Conservation (phyloP, 23 tunicate species). For the Botrylloides violaceus region DNA sequence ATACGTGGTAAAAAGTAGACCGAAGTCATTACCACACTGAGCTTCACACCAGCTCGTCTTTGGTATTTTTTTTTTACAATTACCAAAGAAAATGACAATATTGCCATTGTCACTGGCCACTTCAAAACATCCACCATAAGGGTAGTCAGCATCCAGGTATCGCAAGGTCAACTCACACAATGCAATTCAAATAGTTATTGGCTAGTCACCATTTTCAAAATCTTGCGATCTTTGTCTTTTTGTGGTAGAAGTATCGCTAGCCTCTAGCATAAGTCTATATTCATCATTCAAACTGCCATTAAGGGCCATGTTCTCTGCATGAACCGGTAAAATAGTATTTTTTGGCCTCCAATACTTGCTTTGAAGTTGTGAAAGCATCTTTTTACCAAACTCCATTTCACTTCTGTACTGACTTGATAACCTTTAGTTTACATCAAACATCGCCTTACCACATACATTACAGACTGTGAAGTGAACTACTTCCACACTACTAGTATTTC, state of each 20-base stretch:
- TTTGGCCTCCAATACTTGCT: constrained; percentile 8
- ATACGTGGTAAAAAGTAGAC: no score
- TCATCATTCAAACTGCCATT: constrained; percentile 9
- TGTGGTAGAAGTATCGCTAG: constrained; percentile 8
- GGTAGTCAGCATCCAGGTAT: no score
- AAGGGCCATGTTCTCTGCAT: not conserved
- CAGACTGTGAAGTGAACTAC: not conserved
- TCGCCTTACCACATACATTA: not conserved
- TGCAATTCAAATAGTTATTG: not conserved
- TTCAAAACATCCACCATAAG: no score
- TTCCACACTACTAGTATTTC: not conserved
- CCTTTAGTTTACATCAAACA: no score
- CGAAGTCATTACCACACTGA: no score
- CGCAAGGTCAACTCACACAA: no score
- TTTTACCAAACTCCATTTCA: constrained; percentile 8
- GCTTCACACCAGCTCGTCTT: no score
- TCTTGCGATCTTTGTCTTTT: constrained; percentile 16
- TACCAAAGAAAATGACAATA: no score
- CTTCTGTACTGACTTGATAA: not conserved
- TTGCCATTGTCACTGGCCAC: no score
- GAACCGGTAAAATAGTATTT: not conserved
- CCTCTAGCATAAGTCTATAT: constrained; percentile 9
- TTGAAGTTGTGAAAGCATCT: not conserved
- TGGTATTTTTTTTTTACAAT: no score
- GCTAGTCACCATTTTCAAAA: constrained; percentile 17